Evolutionary conservation across 2,888 invertebrate species (phyloP).

Genomic region (Drosophila fungiperda): DNA sequence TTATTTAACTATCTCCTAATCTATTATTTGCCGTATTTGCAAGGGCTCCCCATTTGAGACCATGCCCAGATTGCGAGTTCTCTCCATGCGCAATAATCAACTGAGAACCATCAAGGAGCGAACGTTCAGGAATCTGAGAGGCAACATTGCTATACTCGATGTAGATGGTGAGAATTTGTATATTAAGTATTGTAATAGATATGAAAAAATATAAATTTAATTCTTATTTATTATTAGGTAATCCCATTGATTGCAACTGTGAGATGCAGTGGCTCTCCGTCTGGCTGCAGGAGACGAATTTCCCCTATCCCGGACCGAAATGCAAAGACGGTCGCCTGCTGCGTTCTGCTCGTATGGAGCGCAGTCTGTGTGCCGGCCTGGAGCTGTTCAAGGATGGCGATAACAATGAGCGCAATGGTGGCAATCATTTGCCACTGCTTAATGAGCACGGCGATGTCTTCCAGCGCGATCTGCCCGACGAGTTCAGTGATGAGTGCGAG

Average conservation of each 20-base stretch:
- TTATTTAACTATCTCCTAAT: not conserved
- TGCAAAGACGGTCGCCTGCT: slow-evolving; percentile 92
- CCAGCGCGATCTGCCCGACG: slow-evolving; percentile 86
- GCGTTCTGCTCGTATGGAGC: slow-evolving; percentile 90
- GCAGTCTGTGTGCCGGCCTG: slow-evolving; percentile 88
- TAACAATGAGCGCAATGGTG: slow-evolving; percentile 69
- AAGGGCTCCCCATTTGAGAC: slow-evolving; percentile 91
- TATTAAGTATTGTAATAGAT: not conserved
- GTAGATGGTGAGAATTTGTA: slow-evolving; percentile 88
- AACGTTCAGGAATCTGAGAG: slow-evolving; percentile 90
- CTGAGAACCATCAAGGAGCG: slow-evolving; percentile 90
- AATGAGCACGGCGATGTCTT: slow-evolving; percentile 91
- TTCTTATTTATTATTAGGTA: slow-evolving; percentile 86
- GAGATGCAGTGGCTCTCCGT: slow-evolving; percentile 93
- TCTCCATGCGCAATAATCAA: slow-evolving; percentile 91
- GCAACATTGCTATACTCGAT: slow-evolving; percentile 93
- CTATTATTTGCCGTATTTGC: too few relatives aligned
- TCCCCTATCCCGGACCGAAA: slow-evolving; percentile 89
- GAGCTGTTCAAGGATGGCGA: slow-evolving; percentile 53
- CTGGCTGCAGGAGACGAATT: slow-evolving; percentile 91
- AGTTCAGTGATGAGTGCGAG: slow-evolving; percentile 85
- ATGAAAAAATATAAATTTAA: not conserved
- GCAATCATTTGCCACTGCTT: slow-evolving; percentile 87
- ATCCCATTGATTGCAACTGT: slow-evolving; percentile 93
- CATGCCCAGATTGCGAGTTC: slow-evolving; percentile 93